A percentile compares a stretch with the other conserved stretches of the same genome.
phyloP scores from a whole-genome alignment of 92 coral and sea anemone species.

The Umimayanthus chanpuru region DNA sequence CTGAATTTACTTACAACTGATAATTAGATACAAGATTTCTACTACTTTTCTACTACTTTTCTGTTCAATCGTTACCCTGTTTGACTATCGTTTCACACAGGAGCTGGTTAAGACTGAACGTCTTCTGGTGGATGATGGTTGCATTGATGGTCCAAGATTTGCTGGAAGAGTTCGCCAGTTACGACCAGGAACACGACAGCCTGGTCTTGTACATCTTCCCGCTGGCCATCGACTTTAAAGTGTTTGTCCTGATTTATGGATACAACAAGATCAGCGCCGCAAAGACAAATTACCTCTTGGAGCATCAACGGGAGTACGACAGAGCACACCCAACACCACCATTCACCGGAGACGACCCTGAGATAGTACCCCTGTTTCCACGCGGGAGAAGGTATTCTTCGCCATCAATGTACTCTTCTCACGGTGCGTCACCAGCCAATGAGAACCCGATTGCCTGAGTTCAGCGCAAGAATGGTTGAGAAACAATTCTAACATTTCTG shows the following conservation, averaged over 20 bases:
- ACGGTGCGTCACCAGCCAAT: not conserved
- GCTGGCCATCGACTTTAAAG: constrained; percentile 65
- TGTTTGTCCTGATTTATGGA: constrained; percentile 57
- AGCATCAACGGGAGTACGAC: not conserved
- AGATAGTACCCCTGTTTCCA: not conserved
- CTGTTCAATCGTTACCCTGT: not conserved
- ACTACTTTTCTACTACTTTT: not conserved
- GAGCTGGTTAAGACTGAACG: constrained; percentile 58
- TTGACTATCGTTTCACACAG: constrained; percentile 15
- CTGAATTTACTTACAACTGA: too few relatives aligned
- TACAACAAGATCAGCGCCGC: constrained; percentile 48
- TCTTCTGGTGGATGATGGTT: constrained; percentile 42
- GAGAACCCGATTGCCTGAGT: too few relatives aligned
- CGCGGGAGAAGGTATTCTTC: not conserved
- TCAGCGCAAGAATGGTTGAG: too few relatives aligned
- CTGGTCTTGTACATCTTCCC: constrained; percentile 60
- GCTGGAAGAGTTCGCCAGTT: constrained; percentile 33
- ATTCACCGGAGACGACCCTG: not conserved
- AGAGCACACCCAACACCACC: not conserved
- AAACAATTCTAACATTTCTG: too few relatives aligned
- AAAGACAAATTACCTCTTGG: constrained; percentile 55
- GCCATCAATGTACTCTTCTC: not conserved
- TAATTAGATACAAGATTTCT: too few relatives aligned
- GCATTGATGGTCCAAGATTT: constrained; percentile 48
- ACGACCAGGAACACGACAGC: constrained; percentile 31